Evolutionary conservation across 2,888 invertebrate genomes (phyloP), one percentile per base, ranked within the genome.

Genomic region (Cynaeus angustus): DNA sequence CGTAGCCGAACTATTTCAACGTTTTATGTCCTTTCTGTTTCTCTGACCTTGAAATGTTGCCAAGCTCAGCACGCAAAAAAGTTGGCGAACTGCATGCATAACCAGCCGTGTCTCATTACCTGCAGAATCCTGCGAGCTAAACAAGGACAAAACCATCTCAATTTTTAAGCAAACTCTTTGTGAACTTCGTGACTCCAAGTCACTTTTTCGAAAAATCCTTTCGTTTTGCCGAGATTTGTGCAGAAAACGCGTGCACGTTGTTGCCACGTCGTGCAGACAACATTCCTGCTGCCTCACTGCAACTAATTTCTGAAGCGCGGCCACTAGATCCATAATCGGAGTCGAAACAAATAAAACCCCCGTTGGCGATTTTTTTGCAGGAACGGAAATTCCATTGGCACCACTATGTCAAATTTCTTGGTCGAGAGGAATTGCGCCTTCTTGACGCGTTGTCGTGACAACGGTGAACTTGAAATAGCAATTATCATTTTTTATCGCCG

Each of bases 21-120:
- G 62, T 41, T 62, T 64, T 53, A 52, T 72, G 72, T 74, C 74
- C 74, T 74, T 74, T 74, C 74, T 71, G 74, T 74, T 74, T 74
- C 74, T 65, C 62, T 70, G 74, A 70, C 74, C 74, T 74, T 74
- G 74, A 74, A 74, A 70, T 70, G 68, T 68, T 71, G 72, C 74
- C 74, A 72, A 72, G 71, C 71, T 70, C 66, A 70, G 53, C 70
- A 61, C 58, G 64, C 59, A 71, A 72, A 72, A 71, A 56, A 64
- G 52, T 72, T 73, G 67, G 71, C 71, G 65, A 53, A 71, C 53
- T 71, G 67, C 71, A 72, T 68, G 52, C 56, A 56, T 56, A 56
- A 48, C 52, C 28, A 41, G 53, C 64, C 64, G 53, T 21, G 3
- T 13, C 59, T 45, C 59, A 46, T 46, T 59, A 59, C 59, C 45